These are phyloP conservation scores for Microdon myrmicae DNA, from an alignment of 2,888 invertebrate genomes.

Conservation along the genomic window DNA sequence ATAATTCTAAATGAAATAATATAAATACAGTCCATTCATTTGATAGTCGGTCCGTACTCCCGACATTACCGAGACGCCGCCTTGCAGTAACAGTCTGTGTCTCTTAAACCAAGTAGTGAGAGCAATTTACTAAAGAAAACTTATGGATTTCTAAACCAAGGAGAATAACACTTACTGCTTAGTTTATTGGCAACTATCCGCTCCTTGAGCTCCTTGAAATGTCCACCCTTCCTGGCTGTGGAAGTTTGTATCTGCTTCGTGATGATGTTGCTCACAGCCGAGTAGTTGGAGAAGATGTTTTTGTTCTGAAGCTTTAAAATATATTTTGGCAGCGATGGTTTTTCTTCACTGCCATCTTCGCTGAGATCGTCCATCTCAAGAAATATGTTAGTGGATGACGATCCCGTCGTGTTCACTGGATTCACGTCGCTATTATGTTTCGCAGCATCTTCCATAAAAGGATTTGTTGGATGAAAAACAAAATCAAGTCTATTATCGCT, in stretches of 20 bases:
- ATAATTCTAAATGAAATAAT: background rate
- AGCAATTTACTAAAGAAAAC: background rate
- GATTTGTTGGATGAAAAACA: constrained; percentile 64
- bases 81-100: no score
- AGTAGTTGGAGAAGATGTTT: constrained; percentile 59
- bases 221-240: constrained; percentile 66
- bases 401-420: no score
- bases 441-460: constrained; percentile 61
- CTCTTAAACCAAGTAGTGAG: no score
- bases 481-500: constrained; percentile 48
- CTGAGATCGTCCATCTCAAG: constrained; percentile 22
- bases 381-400: constrained; percentile 17
- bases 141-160: background rate
- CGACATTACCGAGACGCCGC: no score
- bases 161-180: constrained; percentile 63
- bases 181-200: constrained; percentile 68
- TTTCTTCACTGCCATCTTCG: constrained; percentile 26
- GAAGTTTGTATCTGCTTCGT: constrained; percentile 62
- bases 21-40: background rate
- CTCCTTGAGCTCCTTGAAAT: constrained; percentile 71
- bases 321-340: constrained; percentile 49
- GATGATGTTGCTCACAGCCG: constrained; percentile 62
- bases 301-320: constrained; percentile 59
- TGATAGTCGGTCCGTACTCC: no score
- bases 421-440: constrained; percentile 11